Evolutionary conservation across 2,113 vertebrate genomes (phyloP).

Genomic region (Rhipidura dahli): DNA sequence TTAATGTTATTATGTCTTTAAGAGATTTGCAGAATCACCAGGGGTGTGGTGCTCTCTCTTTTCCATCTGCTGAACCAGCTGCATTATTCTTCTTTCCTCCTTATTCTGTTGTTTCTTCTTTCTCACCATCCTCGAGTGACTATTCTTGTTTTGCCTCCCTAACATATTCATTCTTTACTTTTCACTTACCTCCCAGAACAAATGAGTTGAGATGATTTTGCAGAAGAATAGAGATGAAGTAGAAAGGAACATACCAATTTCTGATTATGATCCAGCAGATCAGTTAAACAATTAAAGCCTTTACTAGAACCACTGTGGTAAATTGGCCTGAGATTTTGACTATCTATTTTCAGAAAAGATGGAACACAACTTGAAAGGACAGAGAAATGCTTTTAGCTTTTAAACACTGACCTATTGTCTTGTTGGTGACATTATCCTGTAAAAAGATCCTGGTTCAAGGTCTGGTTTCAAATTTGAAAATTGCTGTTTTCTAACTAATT

Average conservation of each 20-base stretch:
- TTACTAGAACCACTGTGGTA: not conserved
- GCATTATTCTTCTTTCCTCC: not conserved
- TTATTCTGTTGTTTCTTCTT: not conserved
- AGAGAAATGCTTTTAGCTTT: constrained; percentile 41
- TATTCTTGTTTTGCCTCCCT: not conserved
- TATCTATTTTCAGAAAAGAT: constrained; percentile 4
- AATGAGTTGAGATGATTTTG: not conserved
- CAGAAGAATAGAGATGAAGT: not conserved
- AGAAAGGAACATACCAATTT: not conserved
- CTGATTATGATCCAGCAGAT: not conserved
- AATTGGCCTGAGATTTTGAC: constrained; percentile 6
- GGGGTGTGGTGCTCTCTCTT: not conserved
- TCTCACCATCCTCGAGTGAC: not conserved
- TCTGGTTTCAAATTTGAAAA: constrained; percentile 58
- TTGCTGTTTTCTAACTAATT: constrained; percentile 41
- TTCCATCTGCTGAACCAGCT: not conserved
- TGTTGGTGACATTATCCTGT: constrained; percentile 26
- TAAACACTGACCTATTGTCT: constrained; percentile 43
- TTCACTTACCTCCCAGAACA: not conserved
- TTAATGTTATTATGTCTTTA: not conserved
- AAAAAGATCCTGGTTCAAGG: constrained; percentile 54
- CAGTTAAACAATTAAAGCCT: not conserved
- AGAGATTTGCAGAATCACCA: not conserved
- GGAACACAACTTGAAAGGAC: not conserved
- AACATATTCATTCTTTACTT: not conserved